Percentiles rank a stretch among this genome's conserved stretches.
These are phyloP conservation scores for Diachasma alloeum DNA, from an alignment of 1,140 invertebrate species.

Conservation along the genomic window DNA sequence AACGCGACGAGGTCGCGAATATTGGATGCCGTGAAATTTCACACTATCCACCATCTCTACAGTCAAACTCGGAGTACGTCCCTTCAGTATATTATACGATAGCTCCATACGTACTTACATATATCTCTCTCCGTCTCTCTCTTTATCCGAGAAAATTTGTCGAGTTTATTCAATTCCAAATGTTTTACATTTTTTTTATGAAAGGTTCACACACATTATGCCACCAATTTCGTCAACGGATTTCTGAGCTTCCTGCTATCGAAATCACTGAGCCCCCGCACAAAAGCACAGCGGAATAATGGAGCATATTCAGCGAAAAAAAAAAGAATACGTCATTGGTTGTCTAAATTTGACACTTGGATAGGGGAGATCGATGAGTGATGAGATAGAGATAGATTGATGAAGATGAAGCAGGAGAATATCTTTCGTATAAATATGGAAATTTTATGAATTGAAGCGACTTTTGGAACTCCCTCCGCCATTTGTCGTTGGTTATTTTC, in stretches of 20 bases:
- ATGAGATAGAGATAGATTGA: constrained; percentile 9
- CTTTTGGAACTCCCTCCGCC: constrained; percentile 23
- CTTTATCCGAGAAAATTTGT: no score
- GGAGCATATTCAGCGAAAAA: not conserved
- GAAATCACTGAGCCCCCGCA: not conserved
- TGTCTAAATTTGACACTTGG: constrained; percentile 1
- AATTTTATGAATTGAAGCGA: constrained; percentile 37
- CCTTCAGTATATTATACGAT: not conserved
- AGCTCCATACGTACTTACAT: not conserved
- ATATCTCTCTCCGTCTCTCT: not conserved
- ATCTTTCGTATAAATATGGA: constrained; percentile 36
- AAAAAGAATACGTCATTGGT: not conserved
- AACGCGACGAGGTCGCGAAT: constrained; percentile 25
- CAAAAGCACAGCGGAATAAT: not conserved
- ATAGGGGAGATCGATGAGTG: constrained; percentile 30
- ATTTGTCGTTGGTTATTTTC: not conserved
- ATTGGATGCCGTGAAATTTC: constrained; percentile 37
- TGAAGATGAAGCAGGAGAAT: constrained; percentile 23
- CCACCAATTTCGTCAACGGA: no score
- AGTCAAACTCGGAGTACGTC: not conserved
- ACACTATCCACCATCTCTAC: constrained; percentile 20
- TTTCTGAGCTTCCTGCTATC: no score
- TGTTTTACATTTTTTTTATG: no score
- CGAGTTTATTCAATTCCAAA: no score
- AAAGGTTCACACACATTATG: no score